phyloP scores from a whole-genome alignment of 2,888 invertebrate species.

The Periphyllus acericola region DNA sequence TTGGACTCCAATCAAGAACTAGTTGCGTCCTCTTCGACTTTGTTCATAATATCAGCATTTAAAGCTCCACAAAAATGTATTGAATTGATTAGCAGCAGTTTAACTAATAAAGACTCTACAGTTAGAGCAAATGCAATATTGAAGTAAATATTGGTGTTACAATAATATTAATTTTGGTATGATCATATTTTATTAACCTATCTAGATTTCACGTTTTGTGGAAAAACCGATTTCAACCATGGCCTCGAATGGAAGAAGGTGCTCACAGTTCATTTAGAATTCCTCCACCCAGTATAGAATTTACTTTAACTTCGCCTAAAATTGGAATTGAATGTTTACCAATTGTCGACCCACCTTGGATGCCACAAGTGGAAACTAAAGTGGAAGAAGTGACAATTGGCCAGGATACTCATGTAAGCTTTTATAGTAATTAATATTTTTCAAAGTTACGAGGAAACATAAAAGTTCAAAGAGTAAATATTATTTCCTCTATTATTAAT shows the following conservation, averaged over 20 bases:
- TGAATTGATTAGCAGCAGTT: slow-evolving; percentile 86
- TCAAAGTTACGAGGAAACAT: background rate
- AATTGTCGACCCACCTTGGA: slow-evolving; percentile 99
- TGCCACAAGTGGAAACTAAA: slow-evolving; percentile 95
- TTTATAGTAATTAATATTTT: background rate
- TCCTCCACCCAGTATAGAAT: slow-evolving; percentile 98
- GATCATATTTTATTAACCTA: background rate
- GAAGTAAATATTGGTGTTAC: slow-evolving; percentile 68
- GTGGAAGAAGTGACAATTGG: slow-evolving; percentile 96
- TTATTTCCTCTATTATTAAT: background rate
- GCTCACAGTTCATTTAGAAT: slow-evolving; percentile 97
- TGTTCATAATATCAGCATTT: slow-evolving; percentile 93
- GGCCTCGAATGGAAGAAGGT: slow-evolving; percentile 99
- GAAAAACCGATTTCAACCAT: slow-evolving; percentile 97
- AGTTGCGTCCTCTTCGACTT: slow-evolving; percentile 83
- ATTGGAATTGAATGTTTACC: slow-evolving; percentile 95
- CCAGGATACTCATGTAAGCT: slow-evolving; percentile 91
- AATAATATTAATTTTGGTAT: background rate
- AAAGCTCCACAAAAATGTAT: slow-evolving; percentile 89
- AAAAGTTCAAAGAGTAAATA: background rate
- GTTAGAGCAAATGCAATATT: slow-evolving; percentile 85
- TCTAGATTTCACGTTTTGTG: slow-evolving; percentile 90
- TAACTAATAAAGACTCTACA: slow-evolving; percentile 85
- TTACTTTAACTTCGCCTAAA: slow-evolving; percentile 97
- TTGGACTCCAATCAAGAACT: slow-evolving; percentile 92